Evolutionary conservation across 2,888 invertebrate genomes (phyloP), one percentile per base, ranked within the genome.

Genomic region (Acrobasis suavella): DNA sequence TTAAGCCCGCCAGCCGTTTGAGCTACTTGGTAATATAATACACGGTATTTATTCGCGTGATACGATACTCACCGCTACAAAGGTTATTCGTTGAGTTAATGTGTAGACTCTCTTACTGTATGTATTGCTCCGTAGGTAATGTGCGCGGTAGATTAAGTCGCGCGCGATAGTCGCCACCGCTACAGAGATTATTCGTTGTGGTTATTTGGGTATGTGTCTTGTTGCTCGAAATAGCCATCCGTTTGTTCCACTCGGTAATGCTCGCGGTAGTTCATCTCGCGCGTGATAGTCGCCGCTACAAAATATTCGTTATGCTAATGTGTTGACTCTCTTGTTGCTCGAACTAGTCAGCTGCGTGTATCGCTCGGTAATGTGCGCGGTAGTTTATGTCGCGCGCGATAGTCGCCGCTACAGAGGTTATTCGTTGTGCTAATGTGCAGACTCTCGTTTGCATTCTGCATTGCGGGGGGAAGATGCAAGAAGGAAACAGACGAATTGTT

Each of bases 301-400:
- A 86, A 88, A 91, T 91, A 89, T 89, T 90, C 91, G 89, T 91
- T 90, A 79, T 80, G 80, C 89, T 91, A 91, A 92, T 92, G 91
- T 91, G 80, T 83, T 75, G 77, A 77, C 81, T 85, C 85, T 89
- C 88, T 91, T 90, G 42, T 32, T 32, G n/a, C 17, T 37, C 10
- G 50, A 32, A 12, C 15, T 10, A 32, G 32, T 32, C 7, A 1
- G 2, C 74, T 22, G 73, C 89, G 78, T 81, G 89, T 87, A 62
- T 54, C 38, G 5, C 39, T 32, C 75, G 71, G 84, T 91, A 91
- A 91, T 91, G 91, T 90, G 81, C 80, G 70, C 75, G 71, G 84
- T 91, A 90, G 90, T 92, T 92, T 91, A 91, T 92, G 91, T 86
- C 75, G 74, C 75, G 74, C 72, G 87, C 85, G 91, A 92, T 92